A percentile compares a stretch with the other conserved stretches of the same genome.
Evolutionary conservation across 2,113 vertebrate species (phyloP).

Genomic region (Astur gentilis): DNA sequence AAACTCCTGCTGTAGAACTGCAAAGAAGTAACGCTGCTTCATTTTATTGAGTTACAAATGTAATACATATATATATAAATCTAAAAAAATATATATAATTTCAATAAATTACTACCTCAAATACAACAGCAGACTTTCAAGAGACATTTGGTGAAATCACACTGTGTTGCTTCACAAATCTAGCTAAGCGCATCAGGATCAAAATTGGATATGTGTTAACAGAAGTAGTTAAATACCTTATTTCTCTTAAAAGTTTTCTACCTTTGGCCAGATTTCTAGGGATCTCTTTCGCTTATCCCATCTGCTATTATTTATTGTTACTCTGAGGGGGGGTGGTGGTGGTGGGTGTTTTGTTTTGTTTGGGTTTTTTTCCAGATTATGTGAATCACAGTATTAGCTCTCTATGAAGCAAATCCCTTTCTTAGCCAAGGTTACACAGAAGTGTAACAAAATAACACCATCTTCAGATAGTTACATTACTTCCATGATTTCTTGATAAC

Average conservation of each 20-base stretch:
- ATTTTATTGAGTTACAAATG: not conserved
- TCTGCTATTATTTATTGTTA: not conserved
- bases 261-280: not conserved
- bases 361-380: not conserved
- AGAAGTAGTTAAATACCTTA: not conserved
- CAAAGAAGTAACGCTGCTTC: not conserved
- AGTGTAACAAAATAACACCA: not conserved
- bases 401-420: not conserved
- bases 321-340: too few relatives aligned
- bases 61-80: accelerated
- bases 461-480: not conserved
- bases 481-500: not conserved
- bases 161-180: not conserved
- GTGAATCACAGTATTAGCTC: not conserved
- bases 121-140: not conserved
- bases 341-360: too few relatives aligned
- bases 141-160: not conserved
- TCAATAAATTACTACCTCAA: not conserved
- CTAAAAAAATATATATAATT: not conserved
- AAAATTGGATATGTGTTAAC: not conserved
- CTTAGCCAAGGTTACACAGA: not conserved
- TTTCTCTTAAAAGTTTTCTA: not conserved
- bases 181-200: not conserved
- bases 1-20: not conserved
- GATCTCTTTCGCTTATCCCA: not conserved